A percentile compares a stretch with the other conserved stretches of the same genome.
These are phyloP conservation scores for Polietes domitor DNA, from an alignment of 2,888 invertebrate species.

Conservation along the genomic window DNA sequence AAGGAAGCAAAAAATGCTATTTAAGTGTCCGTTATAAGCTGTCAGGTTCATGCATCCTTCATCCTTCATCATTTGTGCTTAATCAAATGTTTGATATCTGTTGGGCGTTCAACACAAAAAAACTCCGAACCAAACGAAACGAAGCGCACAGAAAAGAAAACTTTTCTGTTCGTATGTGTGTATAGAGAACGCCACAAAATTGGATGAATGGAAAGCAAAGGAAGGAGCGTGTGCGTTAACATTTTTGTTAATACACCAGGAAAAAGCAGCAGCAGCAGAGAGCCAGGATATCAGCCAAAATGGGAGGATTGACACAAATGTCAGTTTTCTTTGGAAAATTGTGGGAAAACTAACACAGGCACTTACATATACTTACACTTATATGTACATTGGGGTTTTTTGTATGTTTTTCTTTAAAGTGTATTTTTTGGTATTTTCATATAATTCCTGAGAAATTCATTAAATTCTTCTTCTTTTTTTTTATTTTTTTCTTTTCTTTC, in stretches of 20 bases:
- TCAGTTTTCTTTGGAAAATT: not conserved
- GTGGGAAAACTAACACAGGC: not conserved
- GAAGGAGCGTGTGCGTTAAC: not conserved
- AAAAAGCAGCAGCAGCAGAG: not conserved
- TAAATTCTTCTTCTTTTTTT: not conserved
- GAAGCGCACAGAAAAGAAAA: not conserved
- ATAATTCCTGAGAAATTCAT: not conserved
- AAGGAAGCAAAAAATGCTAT: constrained; percentile 18
- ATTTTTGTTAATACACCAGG: not conserved
- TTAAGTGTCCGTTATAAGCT: constrained; percentile 44
- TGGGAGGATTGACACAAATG: not conserved
- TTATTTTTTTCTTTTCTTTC: not conserved
- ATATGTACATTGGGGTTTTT: not conserved
- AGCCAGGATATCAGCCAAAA: not conserved
- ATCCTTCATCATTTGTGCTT: constrained; percentile 54
- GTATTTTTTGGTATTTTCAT: not conserved
- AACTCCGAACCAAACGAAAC: not conserved
- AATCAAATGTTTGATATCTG: constrained; percentile 53
- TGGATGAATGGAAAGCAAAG: not conserved
- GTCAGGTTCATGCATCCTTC: constrained; percentile 55
- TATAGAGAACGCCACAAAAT: not conserved
- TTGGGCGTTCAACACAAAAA: constrained; percentile 26
- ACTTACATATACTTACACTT: not conserved
- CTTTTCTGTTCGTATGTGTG: not conserved
- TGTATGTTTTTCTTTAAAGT: not conserved